Evolutionary conservation across 1,140 invertebrate genomes (phyloP), one percentile per base, ranked within the genome.

Genomic region (Paraescarpia echinospica): DNA sequence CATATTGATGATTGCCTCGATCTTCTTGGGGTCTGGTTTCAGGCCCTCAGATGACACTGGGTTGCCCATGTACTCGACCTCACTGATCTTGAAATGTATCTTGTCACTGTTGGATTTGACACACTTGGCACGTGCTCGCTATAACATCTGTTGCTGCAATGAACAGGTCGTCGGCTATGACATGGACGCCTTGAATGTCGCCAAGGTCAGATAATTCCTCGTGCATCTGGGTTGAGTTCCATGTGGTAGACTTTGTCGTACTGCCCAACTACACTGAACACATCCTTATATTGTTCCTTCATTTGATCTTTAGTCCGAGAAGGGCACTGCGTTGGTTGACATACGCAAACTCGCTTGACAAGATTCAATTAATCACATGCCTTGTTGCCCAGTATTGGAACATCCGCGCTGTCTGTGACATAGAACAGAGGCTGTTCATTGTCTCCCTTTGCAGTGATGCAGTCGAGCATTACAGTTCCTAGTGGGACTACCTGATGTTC

Each of bases 121-220:
- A 89, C 93, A 91, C 95, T 94, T 93, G 96, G 96, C 5, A 95
- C 93, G 92, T 96, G 95, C 31, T 89, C 34, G 89, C 33, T 91
- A 18, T 92, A 93, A 14, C 35, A 91, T 94, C 94, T 27, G 94
- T 90, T 4, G 59, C 33, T 0, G 93, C 92, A 34, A 94, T 93
- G 91, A 93, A 93, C 89, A 92, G 94, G 33, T 93, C 94, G 41
- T 94, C 92, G 91, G 93, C 92, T 9, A 93, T 41, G 48, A 94
- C 93, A 33, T 94, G 92, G 89, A 94, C 93, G 41, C 93, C 34
- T 33, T 89, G 59, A 4, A 94, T 48, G 59, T 77, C 59, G 59
- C 22, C 59, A 77, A 94, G 88, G 27, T 89, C n/a, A n/a, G 91
- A 93, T 91, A 9, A 92, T 41, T 35, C 91, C 92, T 59, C 89